A percentile compares a stretch with the other conserved stretches of the same genome.
Evolutionary conservation across 2,113 vertebrate genomes (phyloP).

Genomic region (Lampris megalopsis): DNA sequence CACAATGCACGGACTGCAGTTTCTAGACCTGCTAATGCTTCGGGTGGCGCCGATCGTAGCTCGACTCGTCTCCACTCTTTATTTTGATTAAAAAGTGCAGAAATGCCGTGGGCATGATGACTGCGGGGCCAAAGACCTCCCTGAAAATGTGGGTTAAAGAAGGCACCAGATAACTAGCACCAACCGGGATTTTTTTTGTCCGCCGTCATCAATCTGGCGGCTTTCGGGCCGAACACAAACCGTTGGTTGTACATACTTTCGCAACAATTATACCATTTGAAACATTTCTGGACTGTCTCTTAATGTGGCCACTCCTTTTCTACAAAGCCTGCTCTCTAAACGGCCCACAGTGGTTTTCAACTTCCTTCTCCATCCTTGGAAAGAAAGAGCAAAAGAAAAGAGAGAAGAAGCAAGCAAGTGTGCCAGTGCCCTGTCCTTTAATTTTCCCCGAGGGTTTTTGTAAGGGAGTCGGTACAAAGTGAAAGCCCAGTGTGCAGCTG

Average conservation of each 20-base stretch:
- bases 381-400: constrained; percentile 52
- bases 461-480: constrained; percentile 64
- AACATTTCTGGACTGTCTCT: constrained; percentile 38
- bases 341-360: constrained; percentile 58
- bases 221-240: constrained; percentile 36
- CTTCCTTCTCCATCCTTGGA: constrained; percentile 62
- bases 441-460: constrained; percentile 70
- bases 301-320: constrained; percentile 47
- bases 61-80: constrained; percentile 38
- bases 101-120: constrained; percentile 29
- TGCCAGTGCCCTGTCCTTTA: constrained; percentile 77
- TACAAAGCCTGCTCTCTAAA: constrained; percentile 42
- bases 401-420: constrained; percentile 60
- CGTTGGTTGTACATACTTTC: constrained; percentile 33
- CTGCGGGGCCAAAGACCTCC: constrained; percentile 9
- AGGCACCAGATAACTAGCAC: constrained; percentile 29
- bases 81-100: constrained; percentile 44
- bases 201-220: constrained; percentile 44
- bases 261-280: constrained; percentile 12
- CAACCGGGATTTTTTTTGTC: constrained; percentile 17
- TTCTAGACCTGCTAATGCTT: constrained; percentile 45
- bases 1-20: constrained; percentile 52
- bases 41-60: constrained; percentile 56
- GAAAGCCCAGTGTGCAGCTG: constrained; percentile 81
- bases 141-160: constrained; percentile 24